These are phyloP conservation scores for Acestrorhynchus altus DNA, from an alignment of 2,797 vertebrate species.

Conservation along the genomic window DNA sequence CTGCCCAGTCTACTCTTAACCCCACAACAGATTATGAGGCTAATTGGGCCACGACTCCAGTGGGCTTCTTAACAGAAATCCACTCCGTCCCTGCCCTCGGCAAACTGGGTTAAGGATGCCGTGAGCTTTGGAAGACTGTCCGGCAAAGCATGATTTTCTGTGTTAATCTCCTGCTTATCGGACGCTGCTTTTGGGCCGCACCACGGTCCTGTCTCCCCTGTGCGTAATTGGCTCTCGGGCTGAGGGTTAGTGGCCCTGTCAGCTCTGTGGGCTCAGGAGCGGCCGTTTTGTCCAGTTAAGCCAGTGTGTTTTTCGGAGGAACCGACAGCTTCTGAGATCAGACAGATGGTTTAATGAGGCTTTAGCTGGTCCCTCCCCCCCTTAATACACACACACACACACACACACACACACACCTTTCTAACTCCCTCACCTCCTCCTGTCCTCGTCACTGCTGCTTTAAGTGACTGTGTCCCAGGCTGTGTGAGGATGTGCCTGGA, in stretches of 20 bases:
- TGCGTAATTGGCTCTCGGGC: constrained; percentile 51
- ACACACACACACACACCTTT: not conserved
- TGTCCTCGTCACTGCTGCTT: constrained; percentile 6
- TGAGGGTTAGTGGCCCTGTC: constrained; percentile 42
- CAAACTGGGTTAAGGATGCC: constrained; percentile 58
- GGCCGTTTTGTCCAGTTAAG: constrained; percentile 63
- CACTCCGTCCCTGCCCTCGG: no score
- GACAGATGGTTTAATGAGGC: constrained; percentile 65
- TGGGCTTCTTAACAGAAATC: constrained; percentile 72
- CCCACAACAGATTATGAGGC: constrained; percentile 65
- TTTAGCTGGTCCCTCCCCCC: constrained; percentile 55
- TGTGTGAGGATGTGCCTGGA: constrained; percentile 63
- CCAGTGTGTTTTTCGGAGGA: constrained; percentile 48
- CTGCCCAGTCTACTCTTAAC: constrained; percentile 42
- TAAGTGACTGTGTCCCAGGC: constrained; percentile 44
- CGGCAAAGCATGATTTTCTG: constrained; percentile 20
- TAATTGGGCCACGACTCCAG: constrained; percentile 73
- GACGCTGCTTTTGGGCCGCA: constrained; percentile 50
- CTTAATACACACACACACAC: not conserved
- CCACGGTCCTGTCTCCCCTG: constrained; percentile 9
- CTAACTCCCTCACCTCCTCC: not conserved
- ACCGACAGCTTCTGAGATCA: constrained; percentile 61
- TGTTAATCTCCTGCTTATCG: constrained; percentile 64
- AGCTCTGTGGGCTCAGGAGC: constrained; percentile 50
- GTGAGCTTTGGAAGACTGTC: constrained; percentile 31